Evolutionary conservation across 2,113 vertebrate species (phyloP), one percentile per base, ranked within the genome.

Genomic region (Gobiocypris rarus): DNA sequence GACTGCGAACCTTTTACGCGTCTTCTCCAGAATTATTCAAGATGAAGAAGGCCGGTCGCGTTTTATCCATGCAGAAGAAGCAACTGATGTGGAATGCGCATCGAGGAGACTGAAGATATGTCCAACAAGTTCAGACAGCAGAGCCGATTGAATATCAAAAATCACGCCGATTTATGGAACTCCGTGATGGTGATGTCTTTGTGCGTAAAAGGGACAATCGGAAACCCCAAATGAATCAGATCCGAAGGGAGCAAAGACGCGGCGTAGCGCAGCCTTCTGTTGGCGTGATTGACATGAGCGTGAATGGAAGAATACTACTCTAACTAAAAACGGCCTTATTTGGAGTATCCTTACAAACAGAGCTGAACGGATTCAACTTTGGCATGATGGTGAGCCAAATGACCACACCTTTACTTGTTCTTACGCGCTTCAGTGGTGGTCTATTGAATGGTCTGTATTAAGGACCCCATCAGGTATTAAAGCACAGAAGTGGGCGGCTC

Each of bases 321-420:
- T 28, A 83, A 74, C 67, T 82, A 73, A 82, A 54, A 48, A 28
- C 61, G 31, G 70, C 15, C 5, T 63, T 50, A 38, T 22, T 22
- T 31, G 6, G n/a, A 5, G 17, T 6, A 80, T 80, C 77, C 26
- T 52, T 28, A 19, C 34, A 56, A 56, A 41, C 31, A 56, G 9
- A 45, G 48, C 15, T n/a, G 70, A 63, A 63, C 17, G 17, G 43
- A 83, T 34, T 96, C 94, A 95, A 96, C 94, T 96, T 96, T 95
- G 95, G 95, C 95, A 95, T 94, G 94, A 95, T 94, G 94, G 95
- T 94, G 59, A 67, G 94, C 93, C 95, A 94, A 95, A 93, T 95
- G 93, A 91, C 94, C 95, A 93, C 95, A 94, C 95, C 95, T 95
- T 96, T 94, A 59, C 67, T 71, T 54, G 43, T 43, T 56, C 48